Base-by-base conservation (phyloP, 2,113 vertebrate species). In the Nestor notabilis region DNA sequence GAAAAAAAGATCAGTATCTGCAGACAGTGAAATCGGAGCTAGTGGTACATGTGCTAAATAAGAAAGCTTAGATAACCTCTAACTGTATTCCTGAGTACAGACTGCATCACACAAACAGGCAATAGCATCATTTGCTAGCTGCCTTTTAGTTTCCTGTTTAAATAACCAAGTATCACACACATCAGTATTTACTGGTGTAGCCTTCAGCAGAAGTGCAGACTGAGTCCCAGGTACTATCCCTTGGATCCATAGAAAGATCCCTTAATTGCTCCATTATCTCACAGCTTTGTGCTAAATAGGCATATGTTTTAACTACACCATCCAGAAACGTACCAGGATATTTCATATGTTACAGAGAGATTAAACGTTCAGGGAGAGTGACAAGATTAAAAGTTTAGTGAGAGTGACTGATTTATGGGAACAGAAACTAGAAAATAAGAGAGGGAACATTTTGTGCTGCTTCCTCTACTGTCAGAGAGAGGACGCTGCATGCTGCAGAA, bases 321-420 rank as follows among this genome's bases (percentile, higher is more conserved):
- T 24, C 23, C 27, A 76, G 56, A 86, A 88, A 64, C 3, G 3
- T 15, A 61, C 5, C 0, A 0, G 13, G 52, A 52, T 4, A 7
- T 13, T 49, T 88, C 0, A 0, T 0, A 1, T 20, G 4, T 11
- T 80, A 35, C 35, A 76, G 49, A 64, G 71, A 43, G 29, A 23
- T 21, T 18, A 63, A 74, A 50, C 1, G 1, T 43, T 13, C 0
- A 0, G 5, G 28, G 9, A 37, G 15, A 60, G 13, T 33, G 16
- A 31, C 5, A 63, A 41, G 19, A 72, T 56, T 58, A 35, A 69
- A 78, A 1, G 3, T 31, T 11, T 65, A 28, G 20, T 19, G 19
- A 70, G 24, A 55, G 3, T 19, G 56, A 64, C 4, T 55, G 13
- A 21, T 61, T 78, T 84, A 17, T 82, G 37, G 50, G 28, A 41